A percentile compares a stretch with the other conserved stretches of the same genome.
phyloP scores from a whole-genome alignment of 2,113 vertebrate species.

The Sminthopsis crassicaudata region DNA sequence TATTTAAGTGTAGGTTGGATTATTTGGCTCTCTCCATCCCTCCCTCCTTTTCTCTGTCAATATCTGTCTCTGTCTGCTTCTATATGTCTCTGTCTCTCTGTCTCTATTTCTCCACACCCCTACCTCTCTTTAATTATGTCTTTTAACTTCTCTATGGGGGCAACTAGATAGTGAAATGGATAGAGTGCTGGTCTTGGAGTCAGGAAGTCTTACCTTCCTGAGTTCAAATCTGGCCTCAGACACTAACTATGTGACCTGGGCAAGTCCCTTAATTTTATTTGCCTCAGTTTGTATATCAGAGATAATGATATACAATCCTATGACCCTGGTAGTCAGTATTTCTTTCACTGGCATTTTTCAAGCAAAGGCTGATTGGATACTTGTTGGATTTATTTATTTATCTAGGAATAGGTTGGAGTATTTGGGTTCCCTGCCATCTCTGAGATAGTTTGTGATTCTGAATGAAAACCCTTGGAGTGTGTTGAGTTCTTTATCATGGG shows the following conservation, averaged over 20 bases:
- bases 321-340: background rate
- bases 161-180: conserved; percentile 19
- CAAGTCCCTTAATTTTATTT: background rate
- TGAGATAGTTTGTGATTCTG: background rate
- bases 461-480: background rate
- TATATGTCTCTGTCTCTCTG: no score
- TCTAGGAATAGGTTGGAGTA: background rate
- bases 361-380: background rate
- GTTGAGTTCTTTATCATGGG: background rate
- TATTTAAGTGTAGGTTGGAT: background rate
- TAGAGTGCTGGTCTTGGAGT: conserved; percentile 23
- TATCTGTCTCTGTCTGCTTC: no score
- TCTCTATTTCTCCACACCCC: no score
- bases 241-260: background rate
- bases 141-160: conserved; percentile 4
- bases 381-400: background rate
- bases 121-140: no score
- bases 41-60: no score
- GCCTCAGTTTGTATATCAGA: background rate
- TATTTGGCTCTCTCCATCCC: background rate
- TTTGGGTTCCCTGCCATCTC: background rate
- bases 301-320: background rate
- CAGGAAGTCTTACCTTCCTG: background rate
- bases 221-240: background rate
- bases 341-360: background rate